Conservation (phyloP, 2,888 invertebrate species). For the Amphipoea oculea region DNA sequence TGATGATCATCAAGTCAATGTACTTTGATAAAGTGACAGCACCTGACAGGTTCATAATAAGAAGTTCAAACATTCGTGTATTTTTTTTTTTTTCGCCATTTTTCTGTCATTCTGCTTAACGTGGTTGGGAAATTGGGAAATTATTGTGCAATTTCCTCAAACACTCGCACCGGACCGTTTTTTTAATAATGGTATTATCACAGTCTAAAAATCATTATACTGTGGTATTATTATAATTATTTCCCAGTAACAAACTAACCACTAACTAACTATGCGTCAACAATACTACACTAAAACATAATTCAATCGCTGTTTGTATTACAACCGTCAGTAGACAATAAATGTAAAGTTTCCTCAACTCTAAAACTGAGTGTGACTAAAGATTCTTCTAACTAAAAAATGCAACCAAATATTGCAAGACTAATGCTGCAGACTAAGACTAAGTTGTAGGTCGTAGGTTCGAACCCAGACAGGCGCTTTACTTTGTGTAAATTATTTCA, state of each 20-base stretch:
- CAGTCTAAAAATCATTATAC: too few relatives aligned
- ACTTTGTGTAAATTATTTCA: too few relatives aligned
- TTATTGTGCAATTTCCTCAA: too few relatives aligned
- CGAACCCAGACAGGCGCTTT: too few relatives aligned
- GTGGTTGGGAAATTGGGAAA: too few relatives aligned
- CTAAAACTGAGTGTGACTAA: neutral
- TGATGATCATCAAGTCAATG: constrained; percentile 10
- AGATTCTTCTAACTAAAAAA: neutral
- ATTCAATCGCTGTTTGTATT: neutral
- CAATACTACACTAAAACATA: neutral
- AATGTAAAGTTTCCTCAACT: neutral
- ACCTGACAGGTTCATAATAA: neutral
- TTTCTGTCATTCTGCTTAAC: neutral
- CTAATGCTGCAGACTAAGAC: neutral
- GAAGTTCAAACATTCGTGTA: neutral
- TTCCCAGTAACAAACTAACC: neutral
- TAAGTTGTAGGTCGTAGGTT: too few relatives aligned
- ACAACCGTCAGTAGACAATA: neutral
- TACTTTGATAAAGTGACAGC: constrained; percentile 1
- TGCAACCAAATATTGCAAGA: neutral
- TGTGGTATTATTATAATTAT: neutral
- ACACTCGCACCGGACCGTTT: too few relatives aligned
- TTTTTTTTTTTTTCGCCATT: neutral
- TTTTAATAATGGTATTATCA: neutral
- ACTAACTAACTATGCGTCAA: neutral